Percentiles rank a stretch among this genome's conserved stretches.
Evolutionary conservation across 1,140 invertebrate species (phyloP).

Genomic region (Pseudomyrmex sp.): DNA sequence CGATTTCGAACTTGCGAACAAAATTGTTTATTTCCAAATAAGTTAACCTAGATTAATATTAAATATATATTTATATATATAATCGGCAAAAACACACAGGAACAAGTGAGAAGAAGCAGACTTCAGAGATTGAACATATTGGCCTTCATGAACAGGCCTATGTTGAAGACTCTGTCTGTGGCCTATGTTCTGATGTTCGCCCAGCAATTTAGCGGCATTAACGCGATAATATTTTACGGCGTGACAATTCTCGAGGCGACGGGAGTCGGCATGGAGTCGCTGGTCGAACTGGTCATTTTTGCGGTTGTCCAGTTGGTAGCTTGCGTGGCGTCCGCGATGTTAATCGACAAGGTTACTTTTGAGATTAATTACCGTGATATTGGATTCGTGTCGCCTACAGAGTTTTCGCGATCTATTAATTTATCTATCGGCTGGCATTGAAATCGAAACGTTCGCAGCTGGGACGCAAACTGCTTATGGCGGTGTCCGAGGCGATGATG

Average conservation of each 20-base stretch:
- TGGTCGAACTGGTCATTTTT: conserved; percentile 87
- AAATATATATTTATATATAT: not conserved
- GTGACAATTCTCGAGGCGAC: conserved; percentile 86
- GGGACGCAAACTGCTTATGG: conserved; percentile 89
- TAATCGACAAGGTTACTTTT: conserved; percentile 87
- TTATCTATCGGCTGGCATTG: conserved; percentile 28
- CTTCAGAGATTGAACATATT: not conserved
- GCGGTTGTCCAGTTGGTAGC: conserved; percentile 90
- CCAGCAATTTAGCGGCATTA: conserved; percentile 92
- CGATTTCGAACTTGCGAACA: too few relatives aligned
- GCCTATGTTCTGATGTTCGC: conserved; percentile 85
- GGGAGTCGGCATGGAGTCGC: conserved; percentile 78
- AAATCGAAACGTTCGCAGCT: conserved; percentile 72
- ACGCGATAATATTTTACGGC: conserved; percentile 93
- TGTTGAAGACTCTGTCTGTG: conserved; percentile 66
- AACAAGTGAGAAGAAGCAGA: conserved; percentile 35
- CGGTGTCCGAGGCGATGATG: conserved; percentile 89
- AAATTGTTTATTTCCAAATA: too few relatives aligned
- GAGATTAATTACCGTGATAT: conserved; percentile 16
- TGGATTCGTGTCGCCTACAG: not conserved
- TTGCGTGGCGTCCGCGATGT: conserved; percentile 87
- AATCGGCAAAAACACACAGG: conserved; percentile 41
- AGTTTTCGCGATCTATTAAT: conserved; percentile 40
- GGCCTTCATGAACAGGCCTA: conserved; percentile 59
- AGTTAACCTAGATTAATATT: not conserved